Percentiles rank a stretch among this genome's conserved stretches.
These are phyloP conservation scores for Zeus faber DNA, from an alignment of 2,113 vertebrate genomes.

Conservation along the genomic window DNA sequence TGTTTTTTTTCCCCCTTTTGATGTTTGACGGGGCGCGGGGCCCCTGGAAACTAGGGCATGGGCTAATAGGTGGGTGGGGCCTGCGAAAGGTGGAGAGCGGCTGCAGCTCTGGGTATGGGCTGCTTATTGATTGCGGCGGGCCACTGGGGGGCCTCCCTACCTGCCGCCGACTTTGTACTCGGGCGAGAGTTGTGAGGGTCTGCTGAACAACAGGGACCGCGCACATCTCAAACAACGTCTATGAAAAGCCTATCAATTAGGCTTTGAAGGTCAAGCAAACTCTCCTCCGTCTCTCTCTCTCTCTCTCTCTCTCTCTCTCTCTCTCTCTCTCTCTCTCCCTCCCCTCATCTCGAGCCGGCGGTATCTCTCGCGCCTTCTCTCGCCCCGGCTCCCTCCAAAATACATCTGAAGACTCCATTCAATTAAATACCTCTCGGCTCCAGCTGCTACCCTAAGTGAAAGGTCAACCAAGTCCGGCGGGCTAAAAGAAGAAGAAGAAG, in stretches of 20 bases:
- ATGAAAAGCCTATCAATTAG: conserved; percentile 85
- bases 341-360: conserved; percentile 67
- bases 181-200: conserved; percentile 76
- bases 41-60: conserved; percentile 46
- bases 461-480: conserved; percentile 91
- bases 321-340: conserved; percentile 48
- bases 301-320: conserved; percentile 40
- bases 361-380: no score
- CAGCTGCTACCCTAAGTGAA: conserved; percentile 94
- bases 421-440: conserved; percentile 93
- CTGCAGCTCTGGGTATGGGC: conserved; percentile 70
- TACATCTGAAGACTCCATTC: conserved; percentile 90
- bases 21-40: conserved; percentile 57
- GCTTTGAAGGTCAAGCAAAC: conserved; percentile 87
- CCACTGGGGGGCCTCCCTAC: conserved; percentile 68
- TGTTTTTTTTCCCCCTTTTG: conserved; percentile 16
- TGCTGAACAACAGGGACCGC: conserved; percentile 69
- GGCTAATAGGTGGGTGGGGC: no score
- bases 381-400: conserved; percentile 75
- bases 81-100: conserved; percentile 59
- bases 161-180: conserved; percentile 80
- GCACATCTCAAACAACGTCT: conserved; percentile 75
- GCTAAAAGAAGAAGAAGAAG: conserved; percentile 83
- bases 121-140: conserved; percentile 63
- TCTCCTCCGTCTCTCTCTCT: conserved; percentile 20